Conservation (phyloP, 2,888 invertebrate genomes). For the Amitus sp. region DNA sequence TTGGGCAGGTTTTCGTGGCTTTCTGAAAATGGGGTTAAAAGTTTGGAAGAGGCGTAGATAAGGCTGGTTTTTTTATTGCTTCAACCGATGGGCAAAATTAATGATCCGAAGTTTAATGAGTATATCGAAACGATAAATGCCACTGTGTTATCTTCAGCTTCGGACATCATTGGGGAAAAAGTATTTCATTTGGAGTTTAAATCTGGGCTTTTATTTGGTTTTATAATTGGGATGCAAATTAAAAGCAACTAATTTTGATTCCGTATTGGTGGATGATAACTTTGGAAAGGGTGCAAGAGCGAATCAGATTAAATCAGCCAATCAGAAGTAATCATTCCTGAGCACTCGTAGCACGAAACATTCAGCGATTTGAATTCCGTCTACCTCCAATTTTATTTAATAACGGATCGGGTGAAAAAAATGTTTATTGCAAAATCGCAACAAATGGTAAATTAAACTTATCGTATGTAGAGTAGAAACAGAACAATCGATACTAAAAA, state of each 20-base stretch:
- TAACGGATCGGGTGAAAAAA: background rate
- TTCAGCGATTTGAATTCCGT: background rate
- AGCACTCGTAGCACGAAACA: background rate
- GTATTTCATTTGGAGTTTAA: background rate
- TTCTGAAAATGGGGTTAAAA: background rate
- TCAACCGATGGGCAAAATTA: background rate
- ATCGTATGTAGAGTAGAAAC: background rate
- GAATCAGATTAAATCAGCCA: background rate
- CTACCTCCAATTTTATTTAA: too few relatives aligned
- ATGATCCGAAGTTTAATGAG: constrained; percentile 3
- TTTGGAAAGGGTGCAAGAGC: background rate
- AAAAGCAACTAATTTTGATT: background rate
- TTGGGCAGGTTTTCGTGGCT: background rate
- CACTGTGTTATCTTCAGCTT: background rate
- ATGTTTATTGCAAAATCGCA: too few relatives aligned
- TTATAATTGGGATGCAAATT: background rate
- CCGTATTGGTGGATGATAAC: background rate
- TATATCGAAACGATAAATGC: constrained; percentile 3
- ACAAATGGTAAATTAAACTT: background rate
- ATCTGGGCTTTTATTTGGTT: background rate
- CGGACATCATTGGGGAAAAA: background rate
- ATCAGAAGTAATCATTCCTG: background rate
- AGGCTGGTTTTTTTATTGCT: background rate
- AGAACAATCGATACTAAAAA: background rate
- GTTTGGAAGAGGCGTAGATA: background rate